Evolutionary conservation across 2,113 vertebrate genomes (phyloP).

Genomic region (Labrus mixtus): DNA sequence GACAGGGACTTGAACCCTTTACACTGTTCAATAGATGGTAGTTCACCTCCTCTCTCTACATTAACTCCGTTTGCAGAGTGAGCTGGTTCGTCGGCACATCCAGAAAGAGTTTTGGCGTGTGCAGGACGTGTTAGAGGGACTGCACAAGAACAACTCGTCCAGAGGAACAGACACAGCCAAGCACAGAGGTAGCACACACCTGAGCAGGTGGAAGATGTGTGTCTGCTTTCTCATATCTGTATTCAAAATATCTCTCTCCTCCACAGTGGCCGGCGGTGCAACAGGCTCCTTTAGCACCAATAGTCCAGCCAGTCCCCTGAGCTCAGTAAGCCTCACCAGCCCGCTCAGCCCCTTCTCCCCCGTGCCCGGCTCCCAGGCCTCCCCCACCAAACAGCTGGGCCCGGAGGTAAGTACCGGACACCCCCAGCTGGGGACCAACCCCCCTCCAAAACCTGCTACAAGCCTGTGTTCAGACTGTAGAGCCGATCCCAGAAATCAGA

Average conservation of each 20-base stretch:
- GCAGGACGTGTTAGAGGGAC: slow-evolving; percentile 95
- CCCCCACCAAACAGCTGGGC: slow-evolving; percentile 90
- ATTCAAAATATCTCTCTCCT: slow-evolving; percentile 24
- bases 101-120: slow-evolving; percentile 98
- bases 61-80: slow-evolving; percentile 88
- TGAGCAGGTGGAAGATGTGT: background rate
- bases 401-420: slow-evolving; percentile 89
- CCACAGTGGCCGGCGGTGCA: slow-evolving; percentile 85
- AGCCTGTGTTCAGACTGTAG: slow-evolving; percentile 1
- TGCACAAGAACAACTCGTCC: slow-evolving; percentile 93
- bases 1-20: too few relatives aligned
- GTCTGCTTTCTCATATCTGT: too few relatives aligned
- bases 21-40: too few relatives aligned
- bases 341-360: slow-evolving; percentile 96
- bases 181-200: slow-evolving; percentile 86
- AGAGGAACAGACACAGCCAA: slow-evolving; percentile 94
- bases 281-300: slow-evolving; percentile 93
- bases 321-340: slow-evolving; percentile 95
- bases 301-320: slow-evolving; percentile 96
- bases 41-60: too few relatives aligned
- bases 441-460: slow-evolving; percentile 13
- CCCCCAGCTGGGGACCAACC: slow-evolving; percentile 59
- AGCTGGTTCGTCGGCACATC: slow-evolving; percentile 90
- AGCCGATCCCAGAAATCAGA: slow-evolving; percentile 37
- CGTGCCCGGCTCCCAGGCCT: slow-evolving; percentile 90